Percentiles rank a stretch among this genome's conserved stretches.
These are phyloP conservation scores for Agapornis canus DNA, from an alignment of 2,797 vertebrate species.

Conservation along the genomic window DNA sequence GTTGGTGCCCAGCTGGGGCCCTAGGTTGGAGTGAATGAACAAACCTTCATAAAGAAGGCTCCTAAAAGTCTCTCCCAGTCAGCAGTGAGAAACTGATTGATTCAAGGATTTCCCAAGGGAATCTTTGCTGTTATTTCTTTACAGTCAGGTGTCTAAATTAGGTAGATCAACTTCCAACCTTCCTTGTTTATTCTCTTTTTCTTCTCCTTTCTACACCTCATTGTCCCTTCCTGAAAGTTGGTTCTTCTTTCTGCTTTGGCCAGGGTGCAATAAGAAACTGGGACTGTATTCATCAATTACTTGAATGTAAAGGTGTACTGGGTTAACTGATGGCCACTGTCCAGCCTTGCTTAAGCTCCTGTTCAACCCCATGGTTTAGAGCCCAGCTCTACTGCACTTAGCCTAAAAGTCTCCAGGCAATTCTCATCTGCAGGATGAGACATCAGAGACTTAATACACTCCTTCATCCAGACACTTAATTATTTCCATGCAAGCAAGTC, in stretches of 20 bases:
- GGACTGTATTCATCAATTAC: neutral
- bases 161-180: neutral
- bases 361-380: neutral
- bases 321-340: neutral
- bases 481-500: neutral
- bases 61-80: neutral
- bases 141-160: neutral
- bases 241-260: neutral
- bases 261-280: neutral
- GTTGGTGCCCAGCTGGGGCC: accelerated
- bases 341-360: neutral
- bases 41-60: neutral
- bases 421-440: neutral
- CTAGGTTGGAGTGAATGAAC: neutral
- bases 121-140: neutral
- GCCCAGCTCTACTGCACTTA: neutral
- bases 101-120: neutral
- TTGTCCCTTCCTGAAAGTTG: neutral
- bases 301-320: neutral
- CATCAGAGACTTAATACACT: neutral
- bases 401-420: neutral
- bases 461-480: neutral
- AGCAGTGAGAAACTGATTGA: neutral
- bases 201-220: neutral
- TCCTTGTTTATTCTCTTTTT: neutral